Evolutionary conservation across 1,140 invertebrate genomes (phyloP).

Genomic region (Pygmarrhopalites habei): DNA sequence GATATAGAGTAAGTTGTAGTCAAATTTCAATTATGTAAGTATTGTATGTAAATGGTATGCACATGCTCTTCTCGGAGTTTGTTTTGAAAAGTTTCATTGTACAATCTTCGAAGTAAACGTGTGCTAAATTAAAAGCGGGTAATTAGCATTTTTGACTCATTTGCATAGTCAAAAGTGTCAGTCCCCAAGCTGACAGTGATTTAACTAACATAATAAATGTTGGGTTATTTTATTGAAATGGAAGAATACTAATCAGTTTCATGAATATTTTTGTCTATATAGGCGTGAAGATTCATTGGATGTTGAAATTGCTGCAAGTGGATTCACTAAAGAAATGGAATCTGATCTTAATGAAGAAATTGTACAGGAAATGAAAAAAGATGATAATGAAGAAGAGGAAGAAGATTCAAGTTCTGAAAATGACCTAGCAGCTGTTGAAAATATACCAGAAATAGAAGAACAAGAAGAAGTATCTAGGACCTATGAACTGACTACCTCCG

Average conservation of each 20-base stretch:
- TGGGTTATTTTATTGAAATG: too few species aligned
- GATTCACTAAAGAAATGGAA: slow-evolving; percentile 78
- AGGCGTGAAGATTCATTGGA: slow-evolving; percentile 77
- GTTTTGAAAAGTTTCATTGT: background rate
- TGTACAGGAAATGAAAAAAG: slow-evolving; percentile 5
- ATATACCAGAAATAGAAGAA: slow-evolving; percentile 30
- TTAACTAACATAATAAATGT: too few species aligned
- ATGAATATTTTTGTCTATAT: too few species aligned
- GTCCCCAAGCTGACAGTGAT: slow-evolving; percentile 10
- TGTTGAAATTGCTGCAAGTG: slow-evolving; percentile 81
- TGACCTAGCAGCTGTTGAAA: slow-evolving; percentile 42
- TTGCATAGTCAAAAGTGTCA: slow-evolving; percentile 11
- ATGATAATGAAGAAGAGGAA: slow-evolving; percentile 44
- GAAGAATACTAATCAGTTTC: too few species aligned
- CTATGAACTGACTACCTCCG: too few species aligned
- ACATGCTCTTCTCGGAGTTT: slow-evolving; percentile 14
- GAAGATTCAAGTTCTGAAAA: slow-evolving; percentile 46
- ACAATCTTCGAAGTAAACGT: slow-evolving; percentile 16
- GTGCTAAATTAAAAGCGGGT: slow-evolving; percentile 13
- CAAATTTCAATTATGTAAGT: background rate
- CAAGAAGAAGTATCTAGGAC: background rate
- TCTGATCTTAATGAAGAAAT: slow-evolving; percentile 53
- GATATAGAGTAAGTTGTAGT: slow-evolving; percentile 57
- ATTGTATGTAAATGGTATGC: slow-evolving; percentile 28
- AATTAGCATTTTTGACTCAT: slow-evolving; percentile 1